Conservation (phyloP, 2,888 invertebrate genomes). For the Willowsia nigromaculata region DNA sequence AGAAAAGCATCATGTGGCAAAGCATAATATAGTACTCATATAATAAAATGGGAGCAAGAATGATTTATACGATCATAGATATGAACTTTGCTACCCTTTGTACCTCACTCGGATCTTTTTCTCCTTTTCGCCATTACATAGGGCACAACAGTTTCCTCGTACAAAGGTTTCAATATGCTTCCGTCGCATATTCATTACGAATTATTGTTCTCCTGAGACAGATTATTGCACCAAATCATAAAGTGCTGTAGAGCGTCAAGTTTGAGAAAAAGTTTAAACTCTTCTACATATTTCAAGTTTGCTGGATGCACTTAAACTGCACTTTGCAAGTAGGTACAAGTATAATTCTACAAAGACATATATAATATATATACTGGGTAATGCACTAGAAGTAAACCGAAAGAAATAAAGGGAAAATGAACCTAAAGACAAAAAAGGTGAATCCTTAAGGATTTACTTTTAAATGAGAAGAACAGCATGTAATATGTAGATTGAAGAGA, state of each 20-base stretch:
- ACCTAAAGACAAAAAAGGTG: conserved; percentile 35
- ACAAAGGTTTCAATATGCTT: conserved; percentile 78
- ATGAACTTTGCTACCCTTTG: conserved; percentile 78
- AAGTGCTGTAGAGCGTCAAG: conserved; percentile 74
- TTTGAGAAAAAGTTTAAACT: conserved; percentile 57
- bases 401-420: conserved; percentile 27
- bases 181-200: conserved; percentile 79
- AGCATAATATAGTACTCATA: conserved; percentile 20
- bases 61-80: conserved; percentile 78
- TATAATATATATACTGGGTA: not conserved
- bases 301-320: not conserved
- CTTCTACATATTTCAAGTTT: not conserved
- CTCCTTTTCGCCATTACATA: conserved; percentile 17
- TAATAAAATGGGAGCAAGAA: conserved; percentile 67
- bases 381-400: not conserved
- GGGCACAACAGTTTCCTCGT: not conserved
- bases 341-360: not conserved
- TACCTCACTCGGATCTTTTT: conserved; percentile 28
- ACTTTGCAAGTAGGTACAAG: conserved; percentile 7
- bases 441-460: conserved; percentile 54
- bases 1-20: conserved; percentile 38
- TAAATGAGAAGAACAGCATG: conserved; percentile 41
- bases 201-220: conserved; percentile 79
- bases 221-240: conserved; percentile 79
- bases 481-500: not conserved